Evolutionary conservation across 2,113 vertebrate species (phyloP), one percentile per base, ranked within the genome.

Genomic region (Neodontobutis hainanensis): DNA sequence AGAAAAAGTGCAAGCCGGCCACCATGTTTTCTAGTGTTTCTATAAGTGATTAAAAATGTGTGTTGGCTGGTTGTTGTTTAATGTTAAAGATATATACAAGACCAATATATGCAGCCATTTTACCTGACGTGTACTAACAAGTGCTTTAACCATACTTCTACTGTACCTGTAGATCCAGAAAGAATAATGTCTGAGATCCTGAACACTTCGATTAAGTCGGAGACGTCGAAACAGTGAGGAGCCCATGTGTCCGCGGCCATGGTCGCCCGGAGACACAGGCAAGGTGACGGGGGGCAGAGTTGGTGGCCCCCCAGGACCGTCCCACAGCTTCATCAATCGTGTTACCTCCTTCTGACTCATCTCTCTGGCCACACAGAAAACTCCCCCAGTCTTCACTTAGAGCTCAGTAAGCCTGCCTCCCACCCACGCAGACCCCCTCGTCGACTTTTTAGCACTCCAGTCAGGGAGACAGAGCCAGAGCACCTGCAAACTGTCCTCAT

Each of bases 331-430:
- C 78, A 89, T 64, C 75, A 89, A 85, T 64, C 85, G 80, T 51
- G 80, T 84, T 77, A 89, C 83, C 76, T 85, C 87, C 83, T 75
- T 86, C 80, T 91, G 89, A 88, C 81, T 90, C 92, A 92, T 92
- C 46, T 49, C 60, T 65, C 70, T 65, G 79, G 80, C 63, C 79
- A 71, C 0, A 77, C 72, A 61, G 72, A 73, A 77, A 80, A 78
- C 68, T 73, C 74, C 70, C 66, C 66, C 68, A 46, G 65, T 45
- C 63, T 73, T 77, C 77, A 75, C 81, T 90, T 81, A 78, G 83
- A 81, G 59, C 66, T 65, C 70, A 78, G 78, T 81, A 45, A 12
- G 58, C 77, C 38, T 10, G 48, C 50, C 77, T 79, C n/a, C 62
- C 67, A 63, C 84, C 75, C 67, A 81, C 80, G 52, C 79, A 53